phyloP scores from a whole-genome alignment of 2,888 invertebrate species.

The Pachydiplax longipennis region DNA sequence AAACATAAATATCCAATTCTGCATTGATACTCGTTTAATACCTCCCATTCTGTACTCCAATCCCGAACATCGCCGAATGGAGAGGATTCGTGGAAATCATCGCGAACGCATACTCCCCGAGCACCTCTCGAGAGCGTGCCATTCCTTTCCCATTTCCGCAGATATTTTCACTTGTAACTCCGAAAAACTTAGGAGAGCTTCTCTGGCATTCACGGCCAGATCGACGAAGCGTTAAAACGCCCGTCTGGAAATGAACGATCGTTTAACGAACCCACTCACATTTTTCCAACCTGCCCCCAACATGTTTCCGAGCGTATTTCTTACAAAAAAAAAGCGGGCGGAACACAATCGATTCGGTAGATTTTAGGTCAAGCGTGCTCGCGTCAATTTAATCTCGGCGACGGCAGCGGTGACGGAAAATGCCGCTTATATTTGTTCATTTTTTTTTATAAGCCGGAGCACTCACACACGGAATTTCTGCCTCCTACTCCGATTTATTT shows the following conservation, averaged over 20 bases:
- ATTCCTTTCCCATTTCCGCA: neutral
- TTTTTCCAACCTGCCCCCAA: neutral
- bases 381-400: constrained; percentile 35
- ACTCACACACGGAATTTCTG: constrained; percentile 4
- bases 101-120: neutral
- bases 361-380: constrained; percentile 37
- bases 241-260: neutral
- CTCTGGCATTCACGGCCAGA: neutral
- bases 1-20: no score
- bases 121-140: neutral
- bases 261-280: neutral
- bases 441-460: constrained; percentile 22
- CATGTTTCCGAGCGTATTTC: neutral
- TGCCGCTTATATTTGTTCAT: constrained; percentile 29
- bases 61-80: no score
- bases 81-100: no score
- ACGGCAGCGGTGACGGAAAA: constrained; percentile 25
- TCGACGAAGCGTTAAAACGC: neutral
- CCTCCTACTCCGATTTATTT: constrained; percentile 21
- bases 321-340: neutral
- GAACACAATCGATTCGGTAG: constrained; percentile 19
- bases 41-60: no score
- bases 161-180: neutral
- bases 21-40: no score
- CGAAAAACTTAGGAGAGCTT: neutral